phyloP scores from a whole-genome alignment of 2,113 vertebrate genomes.

The Scytalopus superciliaris region DNA sequence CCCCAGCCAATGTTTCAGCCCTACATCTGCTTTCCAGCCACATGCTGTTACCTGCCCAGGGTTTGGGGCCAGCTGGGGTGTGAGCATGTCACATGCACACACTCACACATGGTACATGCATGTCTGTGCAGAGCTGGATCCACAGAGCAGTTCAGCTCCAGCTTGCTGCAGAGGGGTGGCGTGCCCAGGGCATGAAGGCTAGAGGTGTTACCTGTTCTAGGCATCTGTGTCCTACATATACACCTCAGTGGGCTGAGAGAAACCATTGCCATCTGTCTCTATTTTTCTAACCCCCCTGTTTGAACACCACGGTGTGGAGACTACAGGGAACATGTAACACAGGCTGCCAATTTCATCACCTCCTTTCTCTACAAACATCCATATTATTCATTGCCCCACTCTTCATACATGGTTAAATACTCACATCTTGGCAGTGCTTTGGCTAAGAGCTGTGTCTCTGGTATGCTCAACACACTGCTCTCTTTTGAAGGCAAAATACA shows the following conservation, averaged over 20 bases:
- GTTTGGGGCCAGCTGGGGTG: not conserved
- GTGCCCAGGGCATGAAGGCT: not conserved
- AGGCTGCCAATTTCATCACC: slow-evolving; percentile 54
- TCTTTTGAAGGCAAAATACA: not conserved
- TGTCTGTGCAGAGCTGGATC: fast-evolving
- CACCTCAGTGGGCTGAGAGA: slow-evolving; percentile 46
- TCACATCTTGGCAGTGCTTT: not conserved
- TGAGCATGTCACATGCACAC: fast-evolving
- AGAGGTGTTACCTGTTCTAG: not conserved
- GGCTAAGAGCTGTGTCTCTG: not conserved
- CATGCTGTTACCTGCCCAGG: not conserved
- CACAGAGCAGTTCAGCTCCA: not conserved
- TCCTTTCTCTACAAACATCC: slow-evolving; percentile 22
- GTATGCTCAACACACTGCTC: not conserved
- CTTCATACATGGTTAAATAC: not conserved
- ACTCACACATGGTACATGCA: not conserved
- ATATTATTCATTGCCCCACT: not conserved
- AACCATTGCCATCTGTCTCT: slow-evolving; percentile 68
- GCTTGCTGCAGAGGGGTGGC: fast-evolving
- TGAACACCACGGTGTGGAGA: slow-evolving; percentile 26
- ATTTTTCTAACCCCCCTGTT: slow-evolving; percentile 67
- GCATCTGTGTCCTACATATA: slow-evolving; percentile 42
- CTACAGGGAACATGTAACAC: not conserved
- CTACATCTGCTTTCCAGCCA: not conserved
- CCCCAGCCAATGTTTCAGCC: not conserved